Evolutionary conservation across 2,888 invertebrate species (phyloP).

Genomic region (Cheilosia scutellata): DNA sequence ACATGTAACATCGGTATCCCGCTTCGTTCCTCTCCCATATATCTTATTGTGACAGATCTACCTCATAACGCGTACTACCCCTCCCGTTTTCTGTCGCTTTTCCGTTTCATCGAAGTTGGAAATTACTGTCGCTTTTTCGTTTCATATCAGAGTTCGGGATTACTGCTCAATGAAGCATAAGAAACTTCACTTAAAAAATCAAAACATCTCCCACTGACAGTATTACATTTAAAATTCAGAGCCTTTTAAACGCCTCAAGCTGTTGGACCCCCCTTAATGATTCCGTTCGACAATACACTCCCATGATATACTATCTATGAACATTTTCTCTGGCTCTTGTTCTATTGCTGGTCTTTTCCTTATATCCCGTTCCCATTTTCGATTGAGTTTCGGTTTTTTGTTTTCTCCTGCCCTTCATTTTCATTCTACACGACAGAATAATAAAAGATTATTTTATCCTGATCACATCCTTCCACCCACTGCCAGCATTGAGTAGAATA

Average conservation of each 20-base stretch:
- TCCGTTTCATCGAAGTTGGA: too few relatives aligned
- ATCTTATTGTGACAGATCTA: too few relatives aligned
- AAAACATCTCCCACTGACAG: not conserved
- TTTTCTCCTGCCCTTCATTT: conserved; percentile 33
- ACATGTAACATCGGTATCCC: too few relatives aligned
- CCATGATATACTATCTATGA: not conserved
- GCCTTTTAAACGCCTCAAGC: conserved; percentile 44
- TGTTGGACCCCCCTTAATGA: conserved; percentile 6
- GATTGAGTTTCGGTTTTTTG: conserved; percentile 28
- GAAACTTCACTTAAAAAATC: too few relatives aligned
- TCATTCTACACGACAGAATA: conserved; percentile 62
- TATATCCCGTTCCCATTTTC: conserved; percentile 1
- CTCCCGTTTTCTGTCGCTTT: too few relatives aligned
- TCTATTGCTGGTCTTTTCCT: not conserved
- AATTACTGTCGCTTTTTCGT: too few relatives aligned
- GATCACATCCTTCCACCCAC: conserved; percentile 59
- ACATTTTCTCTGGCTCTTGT: not conserved
- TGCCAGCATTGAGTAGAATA: conserved; percentile 9
- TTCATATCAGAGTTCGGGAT: too few relatives aligned
- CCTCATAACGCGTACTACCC: too few relatives aligned
- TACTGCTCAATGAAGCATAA: too few relatives aligned
- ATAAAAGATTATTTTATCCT: conserved; percentile 69
- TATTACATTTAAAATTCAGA: conserved; percentile 45
- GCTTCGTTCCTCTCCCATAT: too few relatives aligned
- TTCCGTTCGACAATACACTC: not conserved